phyloP scores from a whole-genome alignment of 1,140 invertebrate species.

The Schmidtea mediterranea region DNA sequence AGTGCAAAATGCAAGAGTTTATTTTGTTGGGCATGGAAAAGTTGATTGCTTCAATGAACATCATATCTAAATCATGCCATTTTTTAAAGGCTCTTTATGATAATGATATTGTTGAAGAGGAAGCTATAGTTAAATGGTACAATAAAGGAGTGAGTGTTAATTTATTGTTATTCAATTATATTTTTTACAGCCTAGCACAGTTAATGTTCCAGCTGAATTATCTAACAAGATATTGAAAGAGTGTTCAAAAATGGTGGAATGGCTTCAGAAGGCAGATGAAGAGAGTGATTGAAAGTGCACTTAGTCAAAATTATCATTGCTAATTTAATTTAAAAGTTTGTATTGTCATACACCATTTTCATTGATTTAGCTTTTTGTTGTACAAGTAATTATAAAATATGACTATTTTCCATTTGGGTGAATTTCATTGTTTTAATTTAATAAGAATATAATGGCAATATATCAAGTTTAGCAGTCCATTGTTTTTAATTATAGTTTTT shows the following conservation, averaged over 20 bases:
- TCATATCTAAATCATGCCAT: not conserved
- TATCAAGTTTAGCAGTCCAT: too few species aligned
- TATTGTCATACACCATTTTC: too few species aligned
- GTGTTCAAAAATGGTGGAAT: not conserved
- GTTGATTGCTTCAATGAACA: not conserved
- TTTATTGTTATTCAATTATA: not conserved
- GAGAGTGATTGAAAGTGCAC: not conserved
- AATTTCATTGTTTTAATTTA: too few species aligned
- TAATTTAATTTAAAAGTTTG: too few species aligned
- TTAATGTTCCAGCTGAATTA: not conserved
- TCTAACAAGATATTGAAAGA: not conserved
- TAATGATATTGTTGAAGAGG: not conserved
- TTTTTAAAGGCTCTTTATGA: not conserved
- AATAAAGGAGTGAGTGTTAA: not conserved
- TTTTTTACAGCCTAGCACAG: too few species aligned
- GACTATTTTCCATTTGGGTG: too few species aligned
- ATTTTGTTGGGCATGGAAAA: not conserved
- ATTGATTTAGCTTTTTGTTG: too few species aligned
- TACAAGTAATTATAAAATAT: too few species aligned
- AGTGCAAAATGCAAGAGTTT: not conserved
- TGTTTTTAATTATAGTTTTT: too few species aligned
- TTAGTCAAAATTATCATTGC: too few species aligned
- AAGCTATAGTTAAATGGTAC: not conserved
- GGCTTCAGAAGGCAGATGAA: constrained; percentile 1
- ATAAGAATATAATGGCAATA: too few species aligned